Base-by-base conservation (phyloP, 2,888 invertebrate species). In the Eumerus sabulonum region DNA sequence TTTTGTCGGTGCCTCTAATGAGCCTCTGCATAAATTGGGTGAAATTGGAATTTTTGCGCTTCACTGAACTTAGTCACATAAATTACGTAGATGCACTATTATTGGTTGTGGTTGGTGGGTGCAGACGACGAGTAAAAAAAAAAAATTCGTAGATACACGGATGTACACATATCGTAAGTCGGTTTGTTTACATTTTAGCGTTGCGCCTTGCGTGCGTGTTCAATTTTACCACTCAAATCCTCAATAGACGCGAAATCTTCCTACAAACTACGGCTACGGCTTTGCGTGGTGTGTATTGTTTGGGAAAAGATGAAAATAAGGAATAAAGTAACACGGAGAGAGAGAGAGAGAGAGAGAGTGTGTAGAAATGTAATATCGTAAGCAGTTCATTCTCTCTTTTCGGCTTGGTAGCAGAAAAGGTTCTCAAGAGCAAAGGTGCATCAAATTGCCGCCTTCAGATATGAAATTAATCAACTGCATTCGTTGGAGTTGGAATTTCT, bases 351-450 rank as follows among this genome's bases (percentile, higher is more conserved):
- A 27, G 7, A 2, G 27, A 7, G 27, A 27, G 3, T 27, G 27
- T 27, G 7, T 27, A 2, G 27, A 51, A 54, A 45, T 59, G 63
- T 76, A 66, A 68, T 77, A 77, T 68, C 77, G 73, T 73, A 73
- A 47, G n/a, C 0, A 38, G 18, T 71, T 63, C 50, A 72, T 64
- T 57, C 57, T 42, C 56, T 63, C 50, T 50, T 17, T 47, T 35
- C 18, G 11, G 13, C 12, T 17, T n/a, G n/a, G 13, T 7, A 27
- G 19, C 14, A 11, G 3, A 47, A 47, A 1, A 11, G 27, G 14
- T n/a, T n/a, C 13, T 9, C 7, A 36, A 45, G 35, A 17, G 54
- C 18, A 19, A 42, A 40, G 14, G 40, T 54, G 70, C 70, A 71
- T 71, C 70, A 71, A 71, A 62, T 71, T 71, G 70, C 35, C 42